A percentile compares a stretch with the other conserved stretches of the same genome.
These are phyloP conservation scores for Apodemus sylvaticus DNA, from an alignment of 2,113 vertebrate species.

Conservation along the genomic window DNA sequence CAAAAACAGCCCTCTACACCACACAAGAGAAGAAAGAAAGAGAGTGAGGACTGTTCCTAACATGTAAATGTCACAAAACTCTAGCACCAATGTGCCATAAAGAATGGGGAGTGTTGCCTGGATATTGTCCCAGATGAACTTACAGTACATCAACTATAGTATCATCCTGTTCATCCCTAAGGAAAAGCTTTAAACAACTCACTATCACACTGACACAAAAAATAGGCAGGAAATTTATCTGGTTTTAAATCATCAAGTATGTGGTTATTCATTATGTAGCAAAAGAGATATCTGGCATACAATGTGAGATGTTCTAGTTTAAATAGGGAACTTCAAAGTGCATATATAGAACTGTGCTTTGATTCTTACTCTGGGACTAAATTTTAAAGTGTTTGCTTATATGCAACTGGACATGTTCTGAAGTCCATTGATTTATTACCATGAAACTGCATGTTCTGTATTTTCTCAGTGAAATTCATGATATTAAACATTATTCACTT, in stretches of 20 bases:
- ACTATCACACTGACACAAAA: background rate
- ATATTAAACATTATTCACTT: background rate
- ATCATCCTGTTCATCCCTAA: background rate
- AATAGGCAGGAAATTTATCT: background rate
- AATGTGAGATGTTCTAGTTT: background rate
- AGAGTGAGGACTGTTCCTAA: no score
- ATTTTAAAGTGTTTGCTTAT: background rate
- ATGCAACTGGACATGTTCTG: background rate
- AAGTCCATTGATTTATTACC: background rate
- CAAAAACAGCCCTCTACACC: background rate
- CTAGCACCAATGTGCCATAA: background rate
- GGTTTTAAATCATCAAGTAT: background rate
- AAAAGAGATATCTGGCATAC: background rate
- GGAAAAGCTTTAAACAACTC: background rate
- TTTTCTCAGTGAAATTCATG: background rate
- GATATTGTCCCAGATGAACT: background rate
- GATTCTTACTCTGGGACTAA: background rate
- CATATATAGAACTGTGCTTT: background rate
- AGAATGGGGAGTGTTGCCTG: background rate
- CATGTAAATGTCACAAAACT: background rate
- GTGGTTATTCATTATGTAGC: background rate
- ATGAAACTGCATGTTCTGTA: background rate
- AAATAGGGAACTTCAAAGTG: background rate
- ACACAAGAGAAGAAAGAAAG: background rate
- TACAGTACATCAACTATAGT: background rate